Conservation (phyloP, 2,113 vertebrate genomes). For the Crotalus horridus region DNA sequence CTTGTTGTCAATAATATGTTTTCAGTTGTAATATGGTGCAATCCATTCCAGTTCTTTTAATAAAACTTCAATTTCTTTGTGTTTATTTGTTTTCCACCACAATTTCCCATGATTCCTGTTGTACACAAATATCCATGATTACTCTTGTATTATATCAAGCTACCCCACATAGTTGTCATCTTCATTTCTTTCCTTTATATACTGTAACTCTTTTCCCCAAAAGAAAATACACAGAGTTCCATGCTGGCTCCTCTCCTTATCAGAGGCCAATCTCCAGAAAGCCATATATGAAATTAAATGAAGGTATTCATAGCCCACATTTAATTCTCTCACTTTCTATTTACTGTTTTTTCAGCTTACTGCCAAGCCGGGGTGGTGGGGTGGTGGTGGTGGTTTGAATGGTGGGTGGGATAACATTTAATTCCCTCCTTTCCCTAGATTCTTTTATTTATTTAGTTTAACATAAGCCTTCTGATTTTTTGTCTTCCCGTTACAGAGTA, state of each 20-base stretch:
- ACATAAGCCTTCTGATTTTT: slow-evolving; percentile 63
- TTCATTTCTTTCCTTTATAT: neutral
- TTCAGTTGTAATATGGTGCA: neutral
- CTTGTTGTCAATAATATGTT: neutral
- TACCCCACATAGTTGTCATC: neutral
- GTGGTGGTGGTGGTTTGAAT: slow-evolving; percentile 17
- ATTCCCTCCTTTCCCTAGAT: slow-evolving; percentile 53
- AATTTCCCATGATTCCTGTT: neutral
- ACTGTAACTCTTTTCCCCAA: neutral
- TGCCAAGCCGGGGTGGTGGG: neutral
- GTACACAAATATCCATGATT: neutral
- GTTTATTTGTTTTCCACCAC: neutral
- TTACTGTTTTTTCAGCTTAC: slow-evolving; percentile 17
- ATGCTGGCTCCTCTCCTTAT: slow-evolving; percentile 24
- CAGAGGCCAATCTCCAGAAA: slow-evolving; percentile 29
- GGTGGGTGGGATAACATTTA: slow-evolving; percentile 47
- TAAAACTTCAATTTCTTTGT: neutral
- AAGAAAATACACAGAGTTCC: neutral
- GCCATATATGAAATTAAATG: slow-evolving; percentile 34
- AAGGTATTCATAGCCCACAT: slow-evolving; percentile 20
- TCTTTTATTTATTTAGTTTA: slow-evolving; percentile 66
- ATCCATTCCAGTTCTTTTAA: slow-evolving; percentile 25
- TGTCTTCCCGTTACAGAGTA: slow-evolving; percentile 46
- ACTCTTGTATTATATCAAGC: neutral
- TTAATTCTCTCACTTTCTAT: slow-evolving; percentile 37